A percentile compares a stretch with the other conserved stretches of the same genome.
Evolutionary conservation across 2,888 invertebrate species (phyloP).

Genomic region (Macrophya alboannulata): DNA sequence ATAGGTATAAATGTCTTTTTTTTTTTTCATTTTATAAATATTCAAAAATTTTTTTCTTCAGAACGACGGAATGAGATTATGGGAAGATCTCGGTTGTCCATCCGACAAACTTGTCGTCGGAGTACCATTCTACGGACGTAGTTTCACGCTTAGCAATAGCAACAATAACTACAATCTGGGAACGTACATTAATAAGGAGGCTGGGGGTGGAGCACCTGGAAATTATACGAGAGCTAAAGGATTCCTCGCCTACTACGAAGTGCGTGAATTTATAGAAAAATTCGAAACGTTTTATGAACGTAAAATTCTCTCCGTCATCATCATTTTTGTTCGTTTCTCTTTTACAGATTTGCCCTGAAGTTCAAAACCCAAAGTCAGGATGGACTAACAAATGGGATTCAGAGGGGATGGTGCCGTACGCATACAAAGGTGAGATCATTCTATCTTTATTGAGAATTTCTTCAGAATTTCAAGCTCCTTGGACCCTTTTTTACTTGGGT

Average conservation of each 20-base stretch:
- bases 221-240: conserved; percentile 94
- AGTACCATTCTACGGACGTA: conserved; percentile 94
- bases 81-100: conserved; percentile 95
- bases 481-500: neutral
- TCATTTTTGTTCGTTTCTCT: neutral
- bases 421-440: conserved; percentile 86
- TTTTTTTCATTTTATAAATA: neutral
- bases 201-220: conserved; percentile 93
- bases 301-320: conserved; percentile 60
- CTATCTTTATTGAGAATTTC: neutral
- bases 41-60: conserved; percentile 73
- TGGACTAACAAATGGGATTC: conserved; percentile 95
- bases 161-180: conserved; percentile 92
- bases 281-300: conserved; percentile 72
- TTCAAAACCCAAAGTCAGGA: conserved; percentile 85
- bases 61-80: conserved; percentile 93
- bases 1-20: neutral
- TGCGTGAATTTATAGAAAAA: conserved; percentile 78
- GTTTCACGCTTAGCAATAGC: conserved; percentile 90
- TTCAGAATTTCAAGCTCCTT: neutral
- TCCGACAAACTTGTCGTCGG: conserved; percentile 94
- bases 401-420: conserved; percentile 91
- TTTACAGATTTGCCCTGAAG: conserved; percentile 88
- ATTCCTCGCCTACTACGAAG: conserved; percentile 93
- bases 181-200: conserved; percentile 95